Percentiles rank a stretch among this genome's conserved stretches.
Evolutionary conservation across 2,797 vertebrate species (phyloP).

Genomic region (Meda fulgida): DNA sequence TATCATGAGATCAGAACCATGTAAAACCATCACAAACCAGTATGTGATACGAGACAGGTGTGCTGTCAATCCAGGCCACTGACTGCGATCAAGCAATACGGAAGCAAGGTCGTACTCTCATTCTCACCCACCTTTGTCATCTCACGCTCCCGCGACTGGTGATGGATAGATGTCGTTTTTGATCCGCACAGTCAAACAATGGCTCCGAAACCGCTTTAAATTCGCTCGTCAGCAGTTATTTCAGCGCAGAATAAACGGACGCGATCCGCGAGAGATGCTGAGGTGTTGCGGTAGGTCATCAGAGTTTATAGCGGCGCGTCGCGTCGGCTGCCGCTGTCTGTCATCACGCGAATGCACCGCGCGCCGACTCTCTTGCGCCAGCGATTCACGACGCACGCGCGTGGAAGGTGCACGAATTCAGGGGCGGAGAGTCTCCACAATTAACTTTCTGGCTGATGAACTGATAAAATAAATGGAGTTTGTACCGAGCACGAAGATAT

Average conservation of each 20-base stretch:
- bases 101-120: neutral
- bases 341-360: conserved; percentile 20
- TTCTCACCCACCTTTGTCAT: conserved; percentile 56
- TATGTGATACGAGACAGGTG: neutral
- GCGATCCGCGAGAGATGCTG: neutral
- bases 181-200: conserved; percentile 5
- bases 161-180: neutral
- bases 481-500: neutral
- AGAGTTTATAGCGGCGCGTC: neutral
- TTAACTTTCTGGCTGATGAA: neutral
- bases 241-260: neutral
- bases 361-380: conserved; percentile 3
- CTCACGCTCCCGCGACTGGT: conserved; percentile 36
- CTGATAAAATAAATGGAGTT: too few relatives aligned
- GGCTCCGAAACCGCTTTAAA: neutral
- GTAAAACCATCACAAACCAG: neutral
- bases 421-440: neutral
- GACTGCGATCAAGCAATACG: neutral
- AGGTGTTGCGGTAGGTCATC: conserved; percentile 5
- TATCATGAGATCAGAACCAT: neutral
- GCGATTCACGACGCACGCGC: conserved; percentile 27
- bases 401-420: neutral
- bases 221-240: neutral
- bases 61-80: neutral
- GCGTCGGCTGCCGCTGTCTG: neutral